phyloP scores from a whole-genome alignment of 1,140 invertebrate species.

The Rhyzopertha dominica region DNA sequence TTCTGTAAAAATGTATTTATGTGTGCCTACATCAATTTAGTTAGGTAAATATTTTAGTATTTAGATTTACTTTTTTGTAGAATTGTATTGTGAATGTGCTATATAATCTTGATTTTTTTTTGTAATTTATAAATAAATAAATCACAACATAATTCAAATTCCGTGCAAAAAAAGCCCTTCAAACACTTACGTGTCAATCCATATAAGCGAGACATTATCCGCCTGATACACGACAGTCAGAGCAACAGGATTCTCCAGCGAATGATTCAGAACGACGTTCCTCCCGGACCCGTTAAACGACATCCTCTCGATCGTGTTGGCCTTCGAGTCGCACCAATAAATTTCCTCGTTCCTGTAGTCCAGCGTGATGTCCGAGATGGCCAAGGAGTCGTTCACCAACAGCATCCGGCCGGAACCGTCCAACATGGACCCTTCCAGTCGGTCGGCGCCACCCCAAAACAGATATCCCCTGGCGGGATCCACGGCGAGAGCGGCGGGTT shows the following conservation, averaged over 20 bases:
- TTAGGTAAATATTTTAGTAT: too few relatives aligned
- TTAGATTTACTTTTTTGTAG: too few relatives aligned
- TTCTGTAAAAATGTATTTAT: too few relatives aligned
- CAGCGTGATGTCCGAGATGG: constrained; percentile 56
- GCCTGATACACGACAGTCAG: constrained; percentile 65
- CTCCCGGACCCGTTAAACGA: constrained; percentile 66
- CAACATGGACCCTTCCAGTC: constrained; percentile 53
- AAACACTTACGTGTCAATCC: constrained; percentile 67
- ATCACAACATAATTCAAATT: too few relatives aligned
- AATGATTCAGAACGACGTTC: constrained; percentile 56
- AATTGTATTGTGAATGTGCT: too few relatives aligned
- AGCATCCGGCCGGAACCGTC: constrained; percentile 55
- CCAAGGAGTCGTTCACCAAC: constrained; percentile 51
- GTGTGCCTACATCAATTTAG: too few relatives aligned
- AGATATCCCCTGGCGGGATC: constrained; percentile 60
- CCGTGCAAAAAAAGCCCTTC: too few relatives aligned
- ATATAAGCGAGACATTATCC: constrained; percentile 83
- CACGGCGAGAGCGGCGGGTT: constrained; percentile 60
- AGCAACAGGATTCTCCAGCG: constrained; percentile 72
- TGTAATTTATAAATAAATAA: too few relatives aligned
- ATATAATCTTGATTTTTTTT: too few relatives aligned
- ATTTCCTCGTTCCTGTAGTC: constrained; percentile 51
- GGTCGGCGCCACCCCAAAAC: constrained; percentile 58
- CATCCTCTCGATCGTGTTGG: constrained; percentile 77
- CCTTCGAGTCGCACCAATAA: constrained; percentile 87